Base-by-base conservation (phyloP, 2,888 invertebrate genomes). In the Blastobasis lacticolella region DNA sequence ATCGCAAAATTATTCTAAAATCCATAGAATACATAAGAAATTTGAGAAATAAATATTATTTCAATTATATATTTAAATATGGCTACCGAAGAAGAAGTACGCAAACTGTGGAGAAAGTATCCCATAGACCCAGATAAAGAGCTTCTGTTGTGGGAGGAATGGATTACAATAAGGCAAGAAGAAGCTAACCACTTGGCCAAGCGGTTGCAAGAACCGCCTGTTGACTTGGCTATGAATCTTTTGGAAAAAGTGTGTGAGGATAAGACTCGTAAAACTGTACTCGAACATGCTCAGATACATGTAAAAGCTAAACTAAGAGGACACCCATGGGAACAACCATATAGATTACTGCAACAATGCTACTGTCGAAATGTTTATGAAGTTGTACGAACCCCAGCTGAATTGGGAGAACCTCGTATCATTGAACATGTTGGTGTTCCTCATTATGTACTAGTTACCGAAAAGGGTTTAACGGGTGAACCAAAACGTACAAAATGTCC, bases 351-450 rank as follows among this genome's bases (percentile, higher is more conserved):
- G 50, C 84, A 83, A 54, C 53, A 45, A 9, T 81, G 81, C 57
- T 68, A 66, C 49, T 78, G 73, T 55, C 55, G 71, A 10, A 82
- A 81, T 42, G 76, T 71, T 1, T 87, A 86, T 59, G 81, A 82
- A 67, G 37, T 76, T 0, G 71, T 75, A 5, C 72, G 78, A 64
- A 82, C 83, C 10, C 56, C 54, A 36, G 77, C 71, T 43, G 83
- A 87, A 60, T 60, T 71, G 52, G 83, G 84, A 1, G 64, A 55
- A 1, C 82, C 84, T 5, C 47, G 50, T 9, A 57, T 70, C 0
- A 71, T 86, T n/a, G 75, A 83, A 53, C 81, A 87, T 57, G 56
- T 87, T 38, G 76, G 75, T 10, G 78, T 83, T 6, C 86, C 88
- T 7, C 54, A 54, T 23, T 62, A 74, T 45, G 71, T 88, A 52